Conservation (phyloP, 1,140 invertebrate species). For the Lineus longissimus region DNA sequence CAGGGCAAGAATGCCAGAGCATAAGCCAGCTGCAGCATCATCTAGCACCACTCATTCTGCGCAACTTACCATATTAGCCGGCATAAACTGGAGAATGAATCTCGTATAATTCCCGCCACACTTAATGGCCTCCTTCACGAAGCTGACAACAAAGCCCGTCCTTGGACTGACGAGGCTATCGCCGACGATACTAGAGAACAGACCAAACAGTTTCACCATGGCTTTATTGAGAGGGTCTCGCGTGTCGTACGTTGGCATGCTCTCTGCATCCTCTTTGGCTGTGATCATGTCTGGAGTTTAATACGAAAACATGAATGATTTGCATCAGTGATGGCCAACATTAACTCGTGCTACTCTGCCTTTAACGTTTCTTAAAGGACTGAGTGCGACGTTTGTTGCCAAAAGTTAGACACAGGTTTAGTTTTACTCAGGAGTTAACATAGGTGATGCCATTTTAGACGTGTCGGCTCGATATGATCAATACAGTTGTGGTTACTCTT, state of each 20-base stretch:
- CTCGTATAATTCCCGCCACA: conserved; percentile 73
- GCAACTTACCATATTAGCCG: conserved; percentile 54
- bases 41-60: not conserved
- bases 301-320: conserved; percentile 5
- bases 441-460: not conserved
- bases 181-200: conserved; percentile 70
- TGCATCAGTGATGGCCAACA: too few species aligned
- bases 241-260: conserved; percentile 30
- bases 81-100: conserved; percentile 76
- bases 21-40: too few species aligned
- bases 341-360: too few species aligned
- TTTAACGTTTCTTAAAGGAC: too few species aligned
- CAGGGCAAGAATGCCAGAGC: too few species aligned
- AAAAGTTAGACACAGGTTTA: too few species aligned
- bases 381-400: too few species aligned
- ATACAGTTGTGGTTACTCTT: not conserved
- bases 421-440: not conserved
- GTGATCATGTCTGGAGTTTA: conserved; percentile 30
- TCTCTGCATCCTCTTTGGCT: conserved; percentile 33
- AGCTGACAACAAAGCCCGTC: conserved; percentile 79
- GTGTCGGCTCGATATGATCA: not conserved
- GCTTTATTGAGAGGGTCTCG: conserved; percentile 51
- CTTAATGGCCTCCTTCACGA: conserved; percentile 74
- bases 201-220: conserved; percentile 62
- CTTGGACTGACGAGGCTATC: conserved; percentile 76